These are phyloP conservation scores for Drosophila tani DNA, from an alignment of 1,140 invertebrate genomes.

Conservation along the genomic window DNA sequence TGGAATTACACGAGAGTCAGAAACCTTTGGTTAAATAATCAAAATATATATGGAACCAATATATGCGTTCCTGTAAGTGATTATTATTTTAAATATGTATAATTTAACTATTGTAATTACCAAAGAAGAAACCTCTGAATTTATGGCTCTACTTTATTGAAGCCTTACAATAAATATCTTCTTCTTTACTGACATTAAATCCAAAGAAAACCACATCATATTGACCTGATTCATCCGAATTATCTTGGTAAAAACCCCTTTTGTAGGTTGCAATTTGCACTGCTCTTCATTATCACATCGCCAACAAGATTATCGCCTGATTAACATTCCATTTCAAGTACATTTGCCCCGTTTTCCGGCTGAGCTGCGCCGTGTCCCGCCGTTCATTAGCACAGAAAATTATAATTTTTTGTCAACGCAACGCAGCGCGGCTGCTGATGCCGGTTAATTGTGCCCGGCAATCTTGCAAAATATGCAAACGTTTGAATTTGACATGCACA, in stretches of 20 bases:
- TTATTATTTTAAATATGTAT: too few species aligned
- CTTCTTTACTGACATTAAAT: background rate
- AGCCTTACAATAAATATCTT: too few species aligned
- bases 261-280: slow-evolving; percentile 33
- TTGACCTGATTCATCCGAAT: slow-evolving; percentile 10
- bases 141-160: too few species aligned
- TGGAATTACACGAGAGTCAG: slow-evolving; percentile 8
- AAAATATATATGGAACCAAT: background rate
- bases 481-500: slow-evolving; percentile 82
- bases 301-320: slow-evolving; percentile 56
- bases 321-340: slow-evolving; percentile 61
- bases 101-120: too few species aligned
- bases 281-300: slow-evolving; percentile 45
- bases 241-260: background rate
- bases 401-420: slow-evolving; percentile 74
- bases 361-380: slow-evolving; percentile 35
- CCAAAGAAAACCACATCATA: background rate
- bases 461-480: slow-evolving; percentile 82
- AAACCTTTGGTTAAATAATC: too few species aligned
- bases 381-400: slow-evolving; percentile 75
- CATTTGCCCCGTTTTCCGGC: slow-evolving; percentile 57
- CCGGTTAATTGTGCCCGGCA: slow-evolving; percentile 80
- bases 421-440: slow-evolving; percentile 51
- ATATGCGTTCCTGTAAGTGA: too few species aligned
- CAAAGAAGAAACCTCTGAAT: too few species aligned